These are phyloP conservation scores for Formica aserva DNA, from an alignment of 2,888 invertebrate species.

Conservation along the genomic window DNA sequence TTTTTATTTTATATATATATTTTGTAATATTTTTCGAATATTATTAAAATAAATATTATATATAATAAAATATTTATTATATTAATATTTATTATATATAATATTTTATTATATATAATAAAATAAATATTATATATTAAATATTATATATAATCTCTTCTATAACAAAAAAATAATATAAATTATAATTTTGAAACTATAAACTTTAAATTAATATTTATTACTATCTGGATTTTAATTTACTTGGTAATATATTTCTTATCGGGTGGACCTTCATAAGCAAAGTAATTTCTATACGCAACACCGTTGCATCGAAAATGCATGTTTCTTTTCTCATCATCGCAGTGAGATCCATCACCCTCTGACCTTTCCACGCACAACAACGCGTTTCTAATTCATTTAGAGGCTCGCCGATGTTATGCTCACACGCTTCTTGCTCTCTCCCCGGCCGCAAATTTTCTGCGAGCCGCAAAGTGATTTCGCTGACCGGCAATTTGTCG, in stretches of 20 bases:
- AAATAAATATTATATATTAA: not conserved
- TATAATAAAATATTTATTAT: too few relatives aligned
- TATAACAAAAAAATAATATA: not conserved
- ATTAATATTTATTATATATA: too few relatives aligned
- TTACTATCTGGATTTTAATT: not conserved
- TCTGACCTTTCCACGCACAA: constrained; percentile 38
- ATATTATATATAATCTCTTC: not conserved
- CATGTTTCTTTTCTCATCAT: constrained; percentile 24
- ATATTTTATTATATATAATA: too few relatives aligned
- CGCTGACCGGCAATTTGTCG: constrained; percentile 56
- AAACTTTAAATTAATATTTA: constrained; percentile 5
- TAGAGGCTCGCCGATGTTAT: constrained; percentile 27
- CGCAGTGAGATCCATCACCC: constrained; percentile 24
- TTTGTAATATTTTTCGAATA: not conserved
- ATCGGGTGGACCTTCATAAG: not conserved
- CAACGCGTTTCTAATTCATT: constrained; percentile 49
- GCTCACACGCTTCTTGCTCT: constrained; percentile 34
- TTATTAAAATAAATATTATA: not conserved
- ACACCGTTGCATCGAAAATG: constrained; percentile 14
- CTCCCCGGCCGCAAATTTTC: constrained; percentile 33
- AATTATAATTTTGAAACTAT: not conserved
- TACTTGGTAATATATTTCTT: not conserved
- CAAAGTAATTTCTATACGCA: constrained; percentile 3
- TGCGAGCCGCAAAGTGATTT: constrained; percentile 38
- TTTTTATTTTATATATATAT: not conserved